phyloP scores from a whole-genome alignment of 2,797 vertebrate species.

The Gambusia yucatana region DNA sequence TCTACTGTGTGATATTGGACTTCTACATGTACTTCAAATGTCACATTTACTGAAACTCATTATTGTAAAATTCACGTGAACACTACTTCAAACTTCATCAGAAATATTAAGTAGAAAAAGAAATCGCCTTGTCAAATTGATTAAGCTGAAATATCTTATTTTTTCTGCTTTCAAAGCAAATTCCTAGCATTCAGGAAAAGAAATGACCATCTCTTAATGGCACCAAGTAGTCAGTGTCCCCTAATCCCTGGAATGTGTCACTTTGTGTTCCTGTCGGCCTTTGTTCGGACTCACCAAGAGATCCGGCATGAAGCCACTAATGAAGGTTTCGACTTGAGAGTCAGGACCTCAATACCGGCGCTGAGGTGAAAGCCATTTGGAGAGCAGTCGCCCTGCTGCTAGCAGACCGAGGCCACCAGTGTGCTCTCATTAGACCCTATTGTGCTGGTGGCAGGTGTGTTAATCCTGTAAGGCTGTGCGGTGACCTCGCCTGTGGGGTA shows the following conservation, averaged over 20 bases:
- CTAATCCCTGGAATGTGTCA: constrained; percentile 77
- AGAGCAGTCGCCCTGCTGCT: constrained; percentile 58
- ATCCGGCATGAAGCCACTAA: constrained; percentile 70
- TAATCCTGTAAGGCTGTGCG: constrained; percentile 63
- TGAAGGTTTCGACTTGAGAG: constrained; percentile 72
- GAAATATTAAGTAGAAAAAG: constrained; percentile 8
- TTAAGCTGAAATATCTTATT: constrained; percentile 22
- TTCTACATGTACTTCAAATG: not conserved
- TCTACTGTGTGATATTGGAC: not conserved
- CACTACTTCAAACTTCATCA: constrained; percentile 19
- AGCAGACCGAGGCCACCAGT: constrained; percentile 34
- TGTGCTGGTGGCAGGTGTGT: constrained; percentile 71
- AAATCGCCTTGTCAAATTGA: constrained; percentile 29
- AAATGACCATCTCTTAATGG: constrained; percentile 44
- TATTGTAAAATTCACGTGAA: constrained; percentile 14
- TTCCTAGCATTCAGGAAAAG: constrained; percentile 42
- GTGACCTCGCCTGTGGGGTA: constrained; percentile 62
- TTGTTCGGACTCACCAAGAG: constrained; percentile 53
- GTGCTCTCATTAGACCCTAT: constrained; percentile 68
- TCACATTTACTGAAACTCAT: not conserved
- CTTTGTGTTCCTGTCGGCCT: constrained; percentile 59
- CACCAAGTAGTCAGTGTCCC: constrained; percentile 30
- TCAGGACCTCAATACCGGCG: constrained; percentile 50
- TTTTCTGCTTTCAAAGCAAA: constrained; percentile 41
- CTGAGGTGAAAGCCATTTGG: constrained; percentile 55